A percentile compares a stretch with the other conserved stretches of the same genome.
These are phyloP conservation scores for Thera obeliscata DNA, from an alignment of 2,888 invertebrate species.

Conservation along the genomic window DNA sequence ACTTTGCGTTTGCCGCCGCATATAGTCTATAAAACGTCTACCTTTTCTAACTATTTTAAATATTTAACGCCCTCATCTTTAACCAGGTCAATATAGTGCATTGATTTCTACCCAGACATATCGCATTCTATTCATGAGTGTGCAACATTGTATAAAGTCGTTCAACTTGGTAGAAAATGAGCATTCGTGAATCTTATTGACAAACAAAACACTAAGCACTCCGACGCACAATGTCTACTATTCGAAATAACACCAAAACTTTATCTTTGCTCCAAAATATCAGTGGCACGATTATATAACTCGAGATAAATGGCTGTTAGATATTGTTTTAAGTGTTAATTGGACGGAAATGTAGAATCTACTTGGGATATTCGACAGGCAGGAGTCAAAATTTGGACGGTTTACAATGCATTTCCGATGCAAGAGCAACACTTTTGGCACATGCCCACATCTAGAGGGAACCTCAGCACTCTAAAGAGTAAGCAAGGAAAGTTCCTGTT, in stretches of 20 bases:
- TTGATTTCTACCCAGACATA: conserved; percentile 18
- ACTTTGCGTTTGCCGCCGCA: conserved; percentile 12
- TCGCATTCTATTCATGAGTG: conserved; percentile 11
- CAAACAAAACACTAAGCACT: conserved; percentile 6
- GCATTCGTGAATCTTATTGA: conserved; percentile 7
- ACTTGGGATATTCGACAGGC: background rate
- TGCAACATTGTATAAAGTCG: conserved; percentile 13
- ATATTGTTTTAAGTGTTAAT: conserved; percentile 18
- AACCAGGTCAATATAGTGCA: conserved; percentile 15
- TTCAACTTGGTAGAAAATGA: conserved; percentile 11
- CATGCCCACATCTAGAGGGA: no score
- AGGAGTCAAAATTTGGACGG: background rate
- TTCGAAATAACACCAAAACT: conserved; percentile 17
- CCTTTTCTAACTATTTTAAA: conserved; percentile 24
- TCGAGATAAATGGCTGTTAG: conserved; percentile 27
- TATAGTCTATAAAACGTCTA: conserved; percentile 28
- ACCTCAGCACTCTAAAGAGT: no score
- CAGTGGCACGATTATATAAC: conserved; percentile 33
- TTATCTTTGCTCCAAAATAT: conserved; percentile 31
- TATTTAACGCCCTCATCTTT: conserved; percentile 12
- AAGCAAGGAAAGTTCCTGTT: no score
- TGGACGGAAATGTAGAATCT: conserved; percentile 22
- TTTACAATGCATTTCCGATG: no score
- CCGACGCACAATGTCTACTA: conserved; percentile 2
- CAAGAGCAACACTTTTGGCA: no score